A percentile compares a stretch with the other conserved stretches of the same genome.
Conservation (phyloP, 2,113 vertebrate genomes). For the Pipra filicauda region DNA sequence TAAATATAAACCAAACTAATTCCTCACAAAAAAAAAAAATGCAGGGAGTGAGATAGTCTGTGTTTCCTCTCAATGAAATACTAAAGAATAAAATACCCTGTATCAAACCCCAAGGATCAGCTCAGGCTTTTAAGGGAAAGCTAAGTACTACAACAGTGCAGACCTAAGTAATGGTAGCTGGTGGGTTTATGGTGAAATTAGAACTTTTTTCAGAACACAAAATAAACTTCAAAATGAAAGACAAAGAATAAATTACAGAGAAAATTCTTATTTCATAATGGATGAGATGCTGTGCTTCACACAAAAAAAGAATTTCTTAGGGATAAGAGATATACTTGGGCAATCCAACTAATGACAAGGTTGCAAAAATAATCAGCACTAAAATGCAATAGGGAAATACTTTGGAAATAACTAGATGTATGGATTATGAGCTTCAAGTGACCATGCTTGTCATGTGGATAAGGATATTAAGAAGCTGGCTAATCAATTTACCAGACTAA, state of each 20-base stretch:
- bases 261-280: not conserved
- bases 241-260: not conserved
- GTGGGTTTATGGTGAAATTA: not conserved
- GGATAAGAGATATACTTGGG: not conserved
- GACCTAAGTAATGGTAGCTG: not conserved
- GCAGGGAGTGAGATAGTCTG: not conserved
- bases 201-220: not conserved
- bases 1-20: not conserved
- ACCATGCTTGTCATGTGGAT: not conserved
- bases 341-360: not conserved
- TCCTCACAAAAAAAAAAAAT: not conserved
- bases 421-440: not conserved
- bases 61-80: not conserved
- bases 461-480: not conserved
- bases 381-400: not conserved
- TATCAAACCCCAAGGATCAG: not conserved
- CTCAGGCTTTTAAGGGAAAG: not conserved
- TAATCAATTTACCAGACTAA: not conserved
- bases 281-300: not conserved
- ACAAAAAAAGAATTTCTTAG: not conserved
- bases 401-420: not conserved
- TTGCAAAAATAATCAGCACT: not conserved
- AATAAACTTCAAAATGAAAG: not conserved
- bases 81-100: not conserved
- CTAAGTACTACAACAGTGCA: not conserved